phyloP scores from a whole-genome alignment of 2,888 invertebrate genomes.

The Blastobasis adustella region DNA sequence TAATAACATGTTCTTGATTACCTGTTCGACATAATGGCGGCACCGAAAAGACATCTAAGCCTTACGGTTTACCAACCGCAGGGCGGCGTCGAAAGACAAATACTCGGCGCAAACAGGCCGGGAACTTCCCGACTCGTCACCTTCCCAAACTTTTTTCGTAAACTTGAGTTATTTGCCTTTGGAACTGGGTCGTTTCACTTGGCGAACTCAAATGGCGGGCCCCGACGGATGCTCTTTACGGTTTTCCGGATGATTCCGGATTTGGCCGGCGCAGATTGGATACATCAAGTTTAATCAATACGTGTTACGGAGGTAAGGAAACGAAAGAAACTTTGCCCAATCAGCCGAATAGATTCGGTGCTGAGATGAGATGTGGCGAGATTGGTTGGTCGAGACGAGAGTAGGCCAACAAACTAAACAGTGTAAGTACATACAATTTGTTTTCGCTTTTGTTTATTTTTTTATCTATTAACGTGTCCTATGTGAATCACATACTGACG shows the following conservation, averaged over 20 bases:
- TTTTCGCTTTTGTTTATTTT: too few species aligned
- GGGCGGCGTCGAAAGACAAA: slow-evolving; percentile 24
- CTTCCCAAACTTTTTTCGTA: slow-evolving; percentile 30
- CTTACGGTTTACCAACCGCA: too few species aligned
- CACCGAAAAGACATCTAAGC: slow-evolving; percentile 2
- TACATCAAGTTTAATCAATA: background rate
- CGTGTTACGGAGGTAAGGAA: too few species aligned
- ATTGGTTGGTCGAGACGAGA: too few species aligned
- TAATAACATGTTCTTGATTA: background rate
- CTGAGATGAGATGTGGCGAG: too few species aligned
- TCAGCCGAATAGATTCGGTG: too few species aligned
- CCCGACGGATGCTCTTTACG: slow-evolving; percentile 29
- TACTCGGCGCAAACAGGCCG: slow-evolving; percentile 11
- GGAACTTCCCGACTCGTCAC: slow-evolving; percentile 34
- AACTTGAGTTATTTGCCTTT: slow-evolving; percentile 33
- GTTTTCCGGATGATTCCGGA: slow-evolving; percentile 4
- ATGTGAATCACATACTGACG: too few species aligned
- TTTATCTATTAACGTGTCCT: too few species aligned
- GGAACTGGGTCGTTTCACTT: slow-evolving; percentile 22
- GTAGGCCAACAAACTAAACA: too few species aligned
- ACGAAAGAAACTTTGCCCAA: too few species aligned
- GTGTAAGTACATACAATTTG: too few species aligned
- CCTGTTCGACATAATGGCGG: slow-evolving; percentile 3
- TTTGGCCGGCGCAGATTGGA: background rate
- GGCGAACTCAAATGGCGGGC: slow-evolving; percentile 23